Evolutionary conservation across 1,140 invertebrate species (phyloP), one percentile per base, ranked within the genome.

Genomic region (Nautilus pompilius): DNA sequence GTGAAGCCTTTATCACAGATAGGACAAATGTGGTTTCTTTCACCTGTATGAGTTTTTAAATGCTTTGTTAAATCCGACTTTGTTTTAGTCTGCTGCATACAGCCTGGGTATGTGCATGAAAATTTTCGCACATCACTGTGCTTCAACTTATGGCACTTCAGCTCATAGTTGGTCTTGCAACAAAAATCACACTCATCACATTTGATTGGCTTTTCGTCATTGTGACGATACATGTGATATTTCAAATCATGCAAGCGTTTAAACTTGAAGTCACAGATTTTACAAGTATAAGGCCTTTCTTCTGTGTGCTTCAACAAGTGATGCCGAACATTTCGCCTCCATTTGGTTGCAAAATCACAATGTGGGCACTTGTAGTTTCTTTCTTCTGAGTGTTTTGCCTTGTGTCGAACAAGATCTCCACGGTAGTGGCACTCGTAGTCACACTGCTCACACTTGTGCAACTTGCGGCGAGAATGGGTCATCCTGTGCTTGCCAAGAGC

Each of bases 131-230:
- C 65, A 66, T 70, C 62, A 58, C 64, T 66, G 57, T 74, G 73
- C 48, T 70, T 70, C 13, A 72, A 59, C 49, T 66, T 63, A 55
- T 74, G 73, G 58, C 65, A 67, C 32, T 60, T 64, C 5, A 74
- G 55, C 36, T 74, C 73, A 64, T 58, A 72, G 49, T 74, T 74
- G 26, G 66, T 74, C 61, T 74, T 74, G 36, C 70, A 72, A 26
- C 65, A 45, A 48, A 74, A 74, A 2, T 67, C 73, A 65, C 73
- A 74, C 33, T 59, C n/a, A 33, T 68, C 59, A 58, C 73, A 74
- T 17, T 61, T 46, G 4, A 70, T 66, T 53, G 70, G 73, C 63
- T 74, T 74, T 15, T 54, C 45, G 56, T 72, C 68, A 24, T 58
- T 67, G 51, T 74, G 72, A 13, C 68, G 62, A 55, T 66, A 72